Base-by-base conservation (phyloP, 2,888 invertebrate species). In the Epicampocera succincta region DNA sequence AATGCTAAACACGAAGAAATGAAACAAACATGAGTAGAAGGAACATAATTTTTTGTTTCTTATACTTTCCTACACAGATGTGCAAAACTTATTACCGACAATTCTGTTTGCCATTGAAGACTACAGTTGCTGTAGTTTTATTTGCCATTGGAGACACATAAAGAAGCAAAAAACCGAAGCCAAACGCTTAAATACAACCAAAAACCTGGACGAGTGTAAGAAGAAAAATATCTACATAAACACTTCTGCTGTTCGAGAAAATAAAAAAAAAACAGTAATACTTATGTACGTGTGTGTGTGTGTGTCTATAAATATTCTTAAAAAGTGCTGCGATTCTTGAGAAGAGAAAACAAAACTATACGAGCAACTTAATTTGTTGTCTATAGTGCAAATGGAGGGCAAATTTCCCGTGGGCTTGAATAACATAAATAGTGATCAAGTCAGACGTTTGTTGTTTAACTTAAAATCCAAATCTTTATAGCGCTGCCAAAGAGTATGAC, bases 131-230 rank as follows among this genome's bases (percentile, higher is more conserved):
- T 75, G 50, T 15, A 60, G 33, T 69, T 82, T 82, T 82, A 82
- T 82, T 78, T 72, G 78, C 75, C 82, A 75, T 82, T 71, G 61
- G 82, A 82, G 82, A 82, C 44, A 78, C 17, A 56, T 75, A 71
- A 65, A 73, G 33, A 44, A 50, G 29, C 12, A 58, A 29, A 52
- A 48, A 40, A 69, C 56, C 33, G n/a, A 29, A 52, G 42, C 25
- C 58, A 69, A 33, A 19, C 44, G 33, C 40, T 69, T 33, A 69
- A 42, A 68, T 17, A 12, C 38, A 13, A 15, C 25, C 17, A 17
- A 73, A 54, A 11, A 63, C 48, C 63, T 13, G 50, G 50, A 25
- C 44, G 48, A 17, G 19, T 60, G 42, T 48, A 44, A 15, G 42
- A 54, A n/a, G 13, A 6, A 19, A 54, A 15, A 33, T 12, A n/a